A percentile compares a stretch with the other conserved stretches of the same genome.
Evolutionary conservation across 2,797 vertebrate species (phyloP).

Genomic region (Danio jaintianensis): DNA sequence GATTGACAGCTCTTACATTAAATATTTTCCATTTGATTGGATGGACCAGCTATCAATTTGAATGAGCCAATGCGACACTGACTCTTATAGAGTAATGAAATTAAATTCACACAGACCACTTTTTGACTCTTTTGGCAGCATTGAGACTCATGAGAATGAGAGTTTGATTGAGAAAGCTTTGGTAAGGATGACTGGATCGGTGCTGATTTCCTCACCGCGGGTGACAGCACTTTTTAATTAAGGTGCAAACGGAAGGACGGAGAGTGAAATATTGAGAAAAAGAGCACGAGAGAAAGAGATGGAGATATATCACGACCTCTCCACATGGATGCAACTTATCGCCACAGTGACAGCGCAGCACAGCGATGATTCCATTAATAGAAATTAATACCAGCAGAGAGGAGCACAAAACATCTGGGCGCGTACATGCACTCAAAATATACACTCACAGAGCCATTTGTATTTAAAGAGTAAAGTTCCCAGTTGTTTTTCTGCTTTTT

Average conservation of each 20-base stretch:
- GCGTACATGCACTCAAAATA: neutral
- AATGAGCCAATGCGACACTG: neutral
- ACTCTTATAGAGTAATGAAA: neutral
- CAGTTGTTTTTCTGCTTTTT: neutral
- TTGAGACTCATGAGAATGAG: constrained; percentile 38
- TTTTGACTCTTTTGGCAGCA: constrained; percentile 6
- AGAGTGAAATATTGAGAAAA: constrained; percentile 49
- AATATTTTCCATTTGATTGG: neutral
- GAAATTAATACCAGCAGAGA: constrained; percentile 67
- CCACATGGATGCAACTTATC: constrained; percentile 74
- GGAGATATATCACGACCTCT: constrained; percentile 77
- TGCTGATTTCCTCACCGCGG: constrained; percentile 75
- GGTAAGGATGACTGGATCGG: constrained; percentile 74
- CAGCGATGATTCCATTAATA: constrained; percentile 76
- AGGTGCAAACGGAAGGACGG: constrained; percentile 66
- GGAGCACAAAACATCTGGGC: constrained; percentile 41
- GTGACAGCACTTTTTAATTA: constrained; percentile 83
- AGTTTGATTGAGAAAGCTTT: constrained; percentile 7
- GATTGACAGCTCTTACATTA: neutral
- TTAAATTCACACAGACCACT: neutral
- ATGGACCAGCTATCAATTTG: neutral
- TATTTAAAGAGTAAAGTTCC: neutral
- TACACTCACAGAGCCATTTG: neutral
- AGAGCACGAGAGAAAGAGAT: constrained; percentile 52
- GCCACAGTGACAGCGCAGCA: constrained; percentile 70